A percentile compares a stretch with the other conserved stretches of the same genome.
phyloP scores from a whole-genome alignment of 2,797 vertebrate species.

The Enteromius radiatus region DNA sequence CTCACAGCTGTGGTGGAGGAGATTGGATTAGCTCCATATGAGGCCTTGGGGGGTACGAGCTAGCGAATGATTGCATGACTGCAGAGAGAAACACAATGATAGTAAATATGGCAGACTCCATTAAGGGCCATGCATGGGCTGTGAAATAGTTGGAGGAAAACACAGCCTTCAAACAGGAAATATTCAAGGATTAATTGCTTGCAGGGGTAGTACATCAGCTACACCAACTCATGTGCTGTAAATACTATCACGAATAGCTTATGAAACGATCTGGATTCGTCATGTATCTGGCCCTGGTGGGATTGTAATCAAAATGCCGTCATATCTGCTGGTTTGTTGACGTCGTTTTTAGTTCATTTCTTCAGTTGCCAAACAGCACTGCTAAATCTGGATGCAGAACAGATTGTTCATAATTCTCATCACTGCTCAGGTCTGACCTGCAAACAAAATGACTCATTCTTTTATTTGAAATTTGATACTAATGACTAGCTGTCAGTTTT shows the following conservation, averaged over 20 bases:
- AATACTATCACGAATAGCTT: conserved; percentile 17
- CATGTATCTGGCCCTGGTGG: background rate
- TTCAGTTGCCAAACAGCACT: conserved; percentile 25
- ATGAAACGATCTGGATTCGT: conserved; percentile 22
- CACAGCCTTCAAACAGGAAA: conserved; percentile 27
- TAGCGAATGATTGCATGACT: conserved; percentile 44
- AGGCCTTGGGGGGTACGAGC: conserved; percentile 40
- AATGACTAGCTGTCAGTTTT: conserved; percentile 46
- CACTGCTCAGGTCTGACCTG: conserved; percentile 15
- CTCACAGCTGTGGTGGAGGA: conserved; percentile 52
- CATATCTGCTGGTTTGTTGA: conserved; percentile 46
- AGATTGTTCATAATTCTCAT: conserved; percentile 43
- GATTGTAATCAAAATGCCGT: background rate
- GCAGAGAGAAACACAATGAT: conserved; percentile 54
- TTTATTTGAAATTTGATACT: conserved; percentile 41
- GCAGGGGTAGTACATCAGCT: conserved; percentile 18
- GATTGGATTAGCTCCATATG: conserved; percentile 51
- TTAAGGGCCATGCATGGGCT: conserved; percentile 39
- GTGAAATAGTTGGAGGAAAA: conserved; percentile 45
- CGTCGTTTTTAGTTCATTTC: conserved; percentile 38
- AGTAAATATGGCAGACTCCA: conserved; percentile 56
- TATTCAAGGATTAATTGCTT: conserved; percentile 53
- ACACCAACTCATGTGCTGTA: background rate
- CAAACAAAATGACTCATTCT: conserved; percentile 33
- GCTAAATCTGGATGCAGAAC: conserved; percentile 30